Base-by-base conservation (phyloP, 92 coral and sea anemone species). In the Micromussa lordhowensis region DNA sequence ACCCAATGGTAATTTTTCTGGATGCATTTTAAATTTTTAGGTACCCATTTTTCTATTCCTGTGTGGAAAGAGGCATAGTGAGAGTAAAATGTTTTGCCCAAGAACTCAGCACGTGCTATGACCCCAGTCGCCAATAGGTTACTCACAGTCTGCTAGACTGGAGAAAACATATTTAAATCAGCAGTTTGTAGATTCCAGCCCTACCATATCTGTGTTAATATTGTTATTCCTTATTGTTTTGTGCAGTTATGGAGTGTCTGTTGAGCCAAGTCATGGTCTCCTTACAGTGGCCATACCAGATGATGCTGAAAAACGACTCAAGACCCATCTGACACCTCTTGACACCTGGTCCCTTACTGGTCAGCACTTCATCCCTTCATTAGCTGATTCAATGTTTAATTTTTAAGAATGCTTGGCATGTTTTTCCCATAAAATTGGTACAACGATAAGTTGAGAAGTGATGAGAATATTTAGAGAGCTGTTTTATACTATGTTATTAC, bases 331-430 rank as follows among this genome's bases (percentile, higher is more conserved):
- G 54, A 61, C 90, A 59, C 84, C 96, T 31, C 85, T 98, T 75
- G 93, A 96, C 94, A 81, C 76, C 80, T 98, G 99, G 99, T 94
- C 98, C 36, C 94, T 96, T 21, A 84, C 96, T 86, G 99, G 99
- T 96, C 90, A 84, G 88, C 58, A 30, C 29, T 63, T 26, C 69
- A 63, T 22, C 9, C 30, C 68, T 61, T 61, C 29, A 2, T 61
- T 12, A 66, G 18, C 14, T 66, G 34, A 66, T 66, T 10, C 17
- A 66, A 15, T 14, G 17, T 66, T 66, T 26, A 28, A 1, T 26
- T 26, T 22, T 24, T 12, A 55, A 55, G 22, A 19, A 15, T 14
- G 3, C 0, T 55, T 21, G 61, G 11, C 22, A 59, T 15, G n/a
- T 24, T 44, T 44, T 44, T 9, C 51, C 12, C 12, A 8, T 44